Percentiles rank a stretch among this genome's conserved stretches.
Evolutionary conservation across 1,140 invertebrate genomes (phyloP).

Genomic region (Ephestia elutella): DNA sequence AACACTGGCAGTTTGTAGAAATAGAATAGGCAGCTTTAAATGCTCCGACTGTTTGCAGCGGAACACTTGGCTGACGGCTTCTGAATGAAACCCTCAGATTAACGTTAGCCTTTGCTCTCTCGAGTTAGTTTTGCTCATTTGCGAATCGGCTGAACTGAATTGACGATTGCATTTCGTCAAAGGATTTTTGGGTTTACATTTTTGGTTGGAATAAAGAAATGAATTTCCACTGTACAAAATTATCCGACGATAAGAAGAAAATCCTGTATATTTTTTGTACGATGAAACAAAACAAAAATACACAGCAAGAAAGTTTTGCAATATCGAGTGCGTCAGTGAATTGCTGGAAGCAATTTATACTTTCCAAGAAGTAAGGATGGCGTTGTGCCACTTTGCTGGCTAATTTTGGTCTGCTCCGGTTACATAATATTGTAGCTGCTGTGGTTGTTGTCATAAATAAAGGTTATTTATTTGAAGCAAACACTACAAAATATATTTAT

Average conservation of each 20-base stretch:
- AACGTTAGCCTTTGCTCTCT: constrained; percentile 29
- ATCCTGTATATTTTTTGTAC: constrained; percentile 10
- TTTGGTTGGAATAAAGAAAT: constrained; percentile 12
- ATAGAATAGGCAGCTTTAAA: constrained; percentile 26
- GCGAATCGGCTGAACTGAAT: constrained; percentile 18
- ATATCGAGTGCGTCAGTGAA: constrained; percentile 18
- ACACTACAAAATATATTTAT: no score
- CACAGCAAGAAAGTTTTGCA: constrained; percentile 17
- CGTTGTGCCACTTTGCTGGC: constrained; percentile 21
- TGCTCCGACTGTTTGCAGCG: constrained; percentile 30
- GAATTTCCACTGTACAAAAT: constrained; percentile 5
- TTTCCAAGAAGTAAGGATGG: constrained; percentile 27
- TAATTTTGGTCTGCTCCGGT: constrained; percentile 21
- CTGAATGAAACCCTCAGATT: constrained; percentile 43
- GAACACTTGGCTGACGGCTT: constrained; percentile 46
- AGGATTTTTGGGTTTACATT: constrained; percentile 19
- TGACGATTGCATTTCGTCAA: constrained; percentile 23
- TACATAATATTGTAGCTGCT: not conserved
- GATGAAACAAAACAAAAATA: constrained; percentile 10
- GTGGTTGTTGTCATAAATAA: not conserved
- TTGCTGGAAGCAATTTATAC: constrained; percentile 30
- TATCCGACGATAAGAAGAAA: constrained; percentile 7
- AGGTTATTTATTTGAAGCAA: not conserved
- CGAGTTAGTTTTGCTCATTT: constrained; percentile 47
- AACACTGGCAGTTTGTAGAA: not conserved